Percentiles rank a stretch among this genome's conserved stretches.
phyloP scores from a whole-genome alignment of 1,140 invertebrate genomes.

The Akabosia matsudoensis region DNA sequence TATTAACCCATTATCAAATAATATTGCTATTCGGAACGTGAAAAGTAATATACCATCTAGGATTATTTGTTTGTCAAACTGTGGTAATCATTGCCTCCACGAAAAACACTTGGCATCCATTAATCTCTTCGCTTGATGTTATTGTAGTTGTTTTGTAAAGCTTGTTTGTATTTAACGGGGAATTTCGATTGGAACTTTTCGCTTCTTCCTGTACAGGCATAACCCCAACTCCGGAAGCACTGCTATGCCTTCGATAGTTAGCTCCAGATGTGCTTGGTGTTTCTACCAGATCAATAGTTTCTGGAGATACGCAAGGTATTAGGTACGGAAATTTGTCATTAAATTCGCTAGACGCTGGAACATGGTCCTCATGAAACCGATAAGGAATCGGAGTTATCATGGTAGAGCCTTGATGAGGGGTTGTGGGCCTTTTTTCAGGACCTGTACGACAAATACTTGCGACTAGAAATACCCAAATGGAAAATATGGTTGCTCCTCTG shows the following conservation, averaged over 20 bases:
- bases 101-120: slow-evolving; percentile 10
- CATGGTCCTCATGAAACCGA: too few species aligned
- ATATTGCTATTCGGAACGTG: too few species aligned
- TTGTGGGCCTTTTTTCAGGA: too few species aligned
- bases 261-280: slow-evolving; percentile 1
- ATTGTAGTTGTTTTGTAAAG: neutral
- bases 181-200: neutral
- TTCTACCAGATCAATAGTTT: neutral
- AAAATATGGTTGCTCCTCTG: neutral
- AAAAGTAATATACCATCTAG: too few species aligned
- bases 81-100: slow-evolving; percentile 10
- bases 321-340: neutral
- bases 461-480: too few species aligned
- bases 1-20: too few species aligned
- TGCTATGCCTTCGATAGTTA: neutral
- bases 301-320: neutral
- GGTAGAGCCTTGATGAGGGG: too few species aligned
- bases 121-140: neutral
- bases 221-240: neutral
- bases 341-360: neutral
- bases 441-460: too few species aligned
- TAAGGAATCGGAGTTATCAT: too few species aligned
- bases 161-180: too few species aligned
- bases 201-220: neutral
- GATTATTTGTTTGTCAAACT: slow-evolving; percentile 13